phyloP scores from a whole-genome alignment of 2,113 vertebrate genomes.

The Capra hircus region DNA sequence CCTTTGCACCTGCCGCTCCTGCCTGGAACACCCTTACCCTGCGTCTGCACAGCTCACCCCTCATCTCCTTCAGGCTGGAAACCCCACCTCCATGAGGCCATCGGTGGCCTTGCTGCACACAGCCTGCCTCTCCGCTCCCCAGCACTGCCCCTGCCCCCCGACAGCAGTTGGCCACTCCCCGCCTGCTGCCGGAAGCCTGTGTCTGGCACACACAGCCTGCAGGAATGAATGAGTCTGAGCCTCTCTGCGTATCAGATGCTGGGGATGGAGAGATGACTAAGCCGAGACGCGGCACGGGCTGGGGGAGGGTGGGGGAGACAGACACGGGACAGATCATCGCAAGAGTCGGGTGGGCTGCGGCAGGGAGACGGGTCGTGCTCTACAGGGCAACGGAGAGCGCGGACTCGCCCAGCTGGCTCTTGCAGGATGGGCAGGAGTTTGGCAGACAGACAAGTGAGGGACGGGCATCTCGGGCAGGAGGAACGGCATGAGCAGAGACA shows the following conservation, averaged over 20 bases:
- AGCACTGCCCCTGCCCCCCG: rapidly evolving
- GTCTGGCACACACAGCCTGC: background rate
- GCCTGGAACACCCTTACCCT: background rate
- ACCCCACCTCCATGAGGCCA: rapidly evolving
- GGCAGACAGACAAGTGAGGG: background rate
- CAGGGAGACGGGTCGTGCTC: rapidly evolving
- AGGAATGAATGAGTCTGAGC: background rate
- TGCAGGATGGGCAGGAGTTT: constrained; percentile 23
- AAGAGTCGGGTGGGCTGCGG: background rate
- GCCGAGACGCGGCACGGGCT: background rate
- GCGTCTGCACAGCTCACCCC: rapidly evolving
- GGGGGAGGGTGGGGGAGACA: constrained; percentile 15
- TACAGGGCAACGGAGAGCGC: rapidly evolving
- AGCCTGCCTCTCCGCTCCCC: too few relatives aligned
- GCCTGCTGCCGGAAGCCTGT: rapidly evolving
- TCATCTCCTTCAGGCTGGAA: rapidly evolving
- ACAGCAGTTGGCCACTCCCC: rapidly evolving
- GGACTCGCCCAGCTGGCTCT: background rate
- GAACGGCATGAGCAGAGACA: background rate
- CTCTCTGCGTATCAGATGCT: background rate
- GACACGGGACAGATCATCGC: background rate
- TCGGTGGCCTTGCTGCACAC: rapidly evolving
- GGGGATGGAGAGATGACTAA: background rate
- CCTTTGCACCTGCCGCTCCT: background rate
- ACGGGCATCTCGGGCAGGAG: background rate